A percentile compares a stretch with the other conserved stretches of the same genome.
Conservation (phyloP, 2,888 invertebrate species). For the Leptopilina drosophilae region DNA sequence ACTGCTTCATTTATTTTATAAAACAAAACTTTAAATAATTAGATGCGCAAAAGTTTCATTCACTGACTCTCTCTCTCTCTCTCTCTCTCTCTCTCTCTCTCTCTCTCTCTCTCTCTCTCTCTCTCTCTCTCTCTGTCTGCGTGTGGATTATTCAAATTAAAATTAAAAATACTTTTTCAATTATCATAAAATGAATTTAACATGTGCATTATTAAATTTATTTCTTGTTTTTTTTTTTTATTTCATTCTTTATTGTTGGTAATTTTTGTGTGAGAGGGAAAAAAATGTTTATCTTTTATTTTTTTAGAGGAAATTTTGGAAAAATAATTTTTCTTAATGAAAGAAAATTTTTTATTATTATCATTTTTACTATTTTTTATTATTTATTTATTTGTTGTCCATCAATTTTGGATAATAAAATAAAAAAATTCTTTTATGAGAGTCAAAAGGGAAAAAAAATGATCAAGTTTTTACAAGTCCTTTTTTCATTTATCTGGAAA, state of each 20-base stretch:
- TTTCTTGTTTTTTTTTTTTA: too few species aligned
- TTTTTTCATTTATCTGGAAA: background rate
- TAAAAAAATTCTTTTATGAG: background rate
- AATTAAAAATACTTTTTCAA: slow-evolving; percentile 5
- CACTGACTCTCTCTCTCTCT: background rate
- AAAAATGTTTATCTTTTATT: too few species aligned
- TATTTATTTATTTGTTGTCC: background rate
- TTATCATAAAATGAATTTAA: background rate
- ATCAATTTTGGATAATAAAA: background rate
- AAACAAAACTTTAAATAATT: background rate
- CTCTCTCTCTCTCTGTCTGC: too few species aligned
- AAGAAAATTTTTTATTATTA: background rate
- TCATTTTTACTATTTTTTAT: background rate
- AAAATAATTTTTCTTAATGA: background rate
- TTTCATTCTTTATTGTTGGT: too few species aligned
- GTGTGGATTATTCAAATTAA: background rate
- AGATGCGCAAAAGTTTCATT: background rate
- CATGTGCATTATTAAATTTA: too few species aligned
- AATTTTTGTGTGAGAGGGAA: too few species aligned
- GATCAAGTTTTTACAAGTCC: background rate
- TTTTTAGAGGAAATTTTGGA: too few species aligned
- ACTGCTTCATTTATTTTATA: too few species aligned
- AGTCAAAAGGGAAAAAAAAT: background rate
- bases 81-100: too few species aligned
- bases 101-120: background rate